These are phyloP conservation scores for Coregonus sp. DNA, from an alignment of 2,797 vertebrate species.

Conservation along the genomic window DNA sequence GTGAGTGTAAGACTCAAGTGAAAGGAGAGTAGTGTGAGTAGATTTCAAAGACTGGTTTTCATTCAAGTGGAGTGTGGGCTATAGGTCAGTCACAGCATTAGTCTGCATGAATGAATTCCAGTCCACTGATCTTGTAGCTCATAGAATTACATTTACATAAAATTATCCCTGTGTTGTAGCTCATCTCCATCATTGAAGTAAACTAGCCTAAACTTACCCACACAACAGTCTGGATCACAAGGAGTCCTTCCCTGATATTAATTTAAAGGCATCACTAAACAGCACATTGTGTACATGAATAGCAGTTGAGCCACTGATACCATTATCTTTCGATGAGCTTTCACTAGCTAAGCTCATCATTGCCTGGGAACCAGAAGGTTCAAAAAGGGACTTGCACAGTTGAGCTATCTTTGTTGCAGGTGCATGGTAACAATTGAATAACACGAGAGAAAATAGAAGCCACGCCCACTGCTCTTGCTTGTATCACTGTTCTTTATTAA, in stretches of 20 bases:
- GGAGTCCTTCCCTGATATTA: not conserved
- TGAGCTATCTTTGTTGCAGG: too few relatives aligned
- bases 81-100: not conserved
- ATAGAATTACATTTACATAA: not conserved
- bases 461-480: too few relatives aligned
- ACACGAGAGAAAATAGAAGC: too few relatives aligned
- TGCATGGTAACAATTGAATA: too few relatives aligned
- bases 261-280: not conserved
- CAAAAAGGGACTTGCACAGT: too few relatives aligned
- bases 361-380: not conserved
- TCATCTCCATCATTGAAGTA: too few relatives aligned
- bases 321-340: not conserved
- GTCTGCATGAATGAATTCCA: not conserved
- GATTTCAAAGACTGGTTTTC: not conserved
- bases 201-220: too few relatives aligned
- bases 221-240: too few relatives aligned
- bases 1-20: not conserved
- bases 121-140: not conserved
- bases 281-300: not conserved
- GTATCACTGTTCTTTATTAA: too few relatives aligned
- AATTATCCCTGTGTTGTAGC: too few relatives aligned
- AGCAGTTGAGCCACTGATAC: too few relatives aligned
- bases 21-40: constrained; percentile 1
- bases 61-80: not conserved
- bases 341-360: not conserved